Percentiles rank a stretch among this genome's conserved stretches.
Conservation (phyloP, 2,888 invertebrate species). For the Nebria salina region DNA sequence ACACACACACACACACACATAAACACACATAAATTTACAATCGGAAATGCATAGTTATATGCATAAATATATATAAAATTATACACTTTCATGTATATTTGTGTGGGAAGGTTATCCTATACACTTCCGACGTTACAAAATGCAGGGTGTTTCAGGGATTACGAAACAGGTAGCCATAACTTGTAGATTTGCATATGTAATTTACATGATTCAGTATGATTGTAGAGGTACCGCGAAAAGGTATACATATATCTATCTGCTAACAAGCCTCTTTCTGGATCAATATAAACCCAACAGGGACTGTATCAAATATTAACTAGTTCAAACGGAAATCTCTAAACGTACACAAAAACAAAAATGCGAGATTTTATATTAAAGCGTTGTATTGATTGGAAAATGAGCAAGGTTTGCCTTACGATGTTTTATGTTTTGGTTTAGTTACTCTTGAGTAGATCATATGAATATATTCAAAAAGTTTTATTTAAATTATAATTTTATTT, state of each 20-base stretch:
- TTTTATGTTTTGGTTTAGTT: too few species aligned
- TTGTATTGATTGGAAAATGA: neutral
- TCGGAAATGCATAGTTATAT: neutral
- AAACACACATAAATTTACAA: neutral
- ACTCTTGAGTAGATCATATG: too few species aligned
- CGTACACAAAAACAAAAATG: neutral
- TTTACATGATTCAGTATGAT: slow-evolving; percentile 23
- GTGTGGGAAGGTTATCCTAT: too few species aligned
- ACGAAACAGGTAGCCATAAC: slow-evolving; percentile 22
- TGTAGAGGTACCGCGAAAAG: neutral
- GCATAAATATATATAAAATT: neutral
- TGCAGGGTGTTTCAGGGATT: slow-evolving; percentile 29
- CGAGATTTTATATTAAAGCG: neutral
- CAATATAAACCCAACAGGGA: neutral
- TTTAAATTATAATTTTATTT: too few species aligned
- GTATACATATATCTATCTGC: neutral
- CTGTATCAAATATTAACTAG: neutral
- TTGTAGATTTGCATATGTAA: slow-evolving; percentile 39
- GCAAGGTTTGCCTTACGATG: too few species aligned
- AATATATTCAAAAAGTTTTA: too few species aligned
- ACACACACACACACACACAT: neutral
- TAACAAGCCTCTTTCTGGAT: slow-evolving; percentile 1
- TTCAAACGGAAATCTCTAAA: neutral
- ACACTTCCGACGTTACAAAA: neutral
- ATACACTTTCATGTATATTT: too few species aligned